Evolutionary conservation across 2,888 invertebrate genomes (phyloP).

Genomic region (Anthrax anthrax): DNA sequence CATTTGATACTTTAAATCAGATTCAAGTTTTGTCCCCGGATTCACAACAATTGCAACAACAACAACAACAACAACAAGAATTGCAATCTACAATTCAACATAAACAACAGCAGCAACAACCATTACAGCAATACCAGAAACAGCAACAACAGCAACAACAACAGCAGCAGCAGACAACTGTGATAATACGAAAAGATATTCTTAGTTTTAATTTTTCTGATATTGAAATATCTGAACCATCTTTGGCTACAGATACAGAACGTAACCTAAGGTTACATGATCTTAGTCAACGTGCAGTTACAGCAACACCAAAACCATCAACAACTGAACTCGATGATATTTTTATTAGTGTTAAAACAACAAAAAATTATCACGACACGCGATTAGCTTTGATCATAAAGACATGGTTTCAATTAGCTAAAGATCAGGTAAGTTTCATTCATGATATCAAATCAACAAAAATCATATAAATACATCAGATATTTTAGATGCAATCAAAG

Average conservation of each 20-base stretch:
- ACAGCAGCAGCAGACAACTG: slow-evolving; percentile 19
- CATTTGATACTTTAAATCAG: not conserved
- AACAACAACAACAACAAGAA: too few relatives aligned
- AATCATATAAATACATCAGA: too few relatives aligned
- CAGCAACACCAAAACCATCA: slow-evolving; percentile 39
- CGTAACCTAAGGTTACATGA: slow-evolving; percentile 17
- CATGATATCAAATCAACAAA: too few relatives aligned
- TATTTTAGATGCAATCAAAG: not conserved
- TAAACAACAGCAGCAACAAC: slow-evolving; percentile 7
- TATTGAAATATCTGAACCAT: slow-evolving; percentile 30
- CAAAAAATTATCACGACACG: slow-evolving; percentile 70
- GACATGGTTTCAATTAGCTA: slow-evolving; percentile 91
- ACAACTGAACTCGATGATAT: slow-evolving; percentile 68
- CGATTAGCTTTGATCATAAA: slow-evolving; percentile 76
- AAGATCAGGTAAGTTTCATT: slow-evolving; percentile 58
- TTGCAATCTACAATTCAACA: too few relatives aligned
- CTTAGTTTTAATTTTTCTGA: slow-evolving; percentile 33
- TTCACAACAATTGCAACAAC: too few relatives aligned
- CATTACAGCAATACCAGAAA: slow-evolving; percentile 8
- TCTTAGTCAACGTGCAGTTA: slow-evolving; percentile 31
- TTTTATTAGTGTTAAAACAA: slow-evolving; percentile 92
- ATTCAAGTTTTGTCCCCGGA: not conserved
- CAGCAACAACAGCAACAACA: slow-evolving; percentile 11
- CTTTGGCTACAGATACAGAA: slow-evolving; percentile 15
- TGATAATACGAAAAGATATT: slow-evolving; percentile 33